A percentile compares a stretch with the other conserved stretches of the same genome.
Evolutionary conservation across 2,113 vertebrate species (phyloP).

Genomic region (Sminthopsis crassicaudata): DNA sequence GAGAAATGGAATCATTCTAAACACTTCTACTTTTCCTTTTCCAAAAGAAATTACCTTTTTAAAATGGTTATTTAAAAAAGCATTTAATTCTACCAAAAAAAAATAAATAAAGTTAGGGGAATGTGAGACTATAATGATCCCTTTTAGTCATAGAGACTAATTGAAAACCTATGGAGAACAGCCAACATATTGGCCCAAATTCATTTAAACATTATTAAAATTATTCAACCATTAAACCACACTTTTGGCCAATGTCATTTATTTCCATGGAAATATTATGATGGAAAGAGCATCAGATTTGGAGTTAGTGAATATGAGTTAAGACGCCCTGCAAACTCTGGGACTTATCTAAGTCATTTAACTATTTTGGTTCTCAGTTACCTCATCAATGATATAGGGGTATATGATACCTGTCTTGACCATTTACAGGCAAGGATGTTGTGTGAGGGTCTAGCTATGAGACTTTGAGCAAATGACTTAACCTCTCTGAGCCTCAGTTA

Average conservation of each 20-base stretch:
- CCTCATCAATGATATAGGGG: background rate
- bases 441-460: background rate
- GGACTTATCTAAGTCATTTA: background rate
- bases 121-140: background rate
- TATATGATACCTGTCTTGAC: background rate
- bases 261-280: background rate
- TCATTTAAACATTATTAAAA: background rate
- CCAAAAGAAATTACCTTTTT: background rate
- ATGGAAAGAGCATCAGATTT: background rate
- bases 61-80: background rate
- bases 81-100: background rate
- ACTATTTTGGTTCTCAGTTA: background rate
- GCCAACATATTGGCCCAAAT: background rate
- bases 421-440: background rate
- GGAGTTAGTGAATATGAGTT: background rate
- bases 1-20: slow-evolving; percentile 14
- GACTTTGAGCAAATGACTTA: background rate
- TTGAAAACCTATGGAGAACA: background rate
- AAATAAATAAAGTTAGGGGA: background rate
- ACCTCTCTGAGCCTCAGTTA: background rate
- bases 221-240: background rate
- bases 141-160: background rate
- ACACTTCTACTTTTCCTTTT: background rate
- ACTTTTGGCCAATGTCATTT: background rate
- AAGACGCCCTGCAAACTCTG: background rate